A percentile compares a stretch with the other conserved stretches of the same genome.
Conservation (phyloP, 2,888 invertebrate species). For the Carcina quercana region DNA sequence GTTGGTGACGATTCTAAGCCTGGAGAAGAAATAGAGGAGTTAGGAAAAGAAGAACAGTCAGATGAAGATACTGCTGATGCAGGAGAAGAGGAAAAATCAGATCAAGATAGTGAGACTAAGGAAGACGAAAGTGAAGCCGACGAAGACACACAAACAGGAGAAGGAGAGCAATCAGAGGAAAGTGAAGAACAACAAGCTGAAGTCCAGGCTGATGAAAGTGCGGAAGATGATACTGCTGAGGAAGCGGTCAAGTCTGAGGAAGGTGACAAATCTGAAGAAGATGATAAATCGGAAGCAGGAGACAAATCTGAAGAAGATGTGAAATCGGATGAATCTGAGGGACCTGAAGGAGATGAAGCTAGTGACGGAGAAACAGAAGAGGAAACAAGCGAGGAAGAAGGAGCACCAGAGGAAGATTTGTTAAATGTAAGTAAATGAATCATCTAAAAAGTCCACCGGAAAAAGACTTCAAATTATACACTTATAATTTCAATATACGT, state of each 20-base stretch:
- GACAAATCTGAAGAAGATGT: conserved; percentile 79
- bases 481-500: no score
- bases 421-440: not conserved
- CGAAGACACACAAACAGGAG: conserved; percentile 22
- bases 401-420: conserved; percentile 78
- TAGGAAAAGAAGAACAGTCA: conserved; percentile 28
- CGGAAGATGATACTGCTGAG: conserved; percentile 16
- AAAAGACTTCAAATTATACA: no score
- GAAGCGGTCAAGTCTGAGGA: conserved; percentile 32
- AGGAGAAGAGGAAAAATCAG: conserved; percentile 35
- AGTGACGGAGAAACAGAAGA: conserved; percentile 27
- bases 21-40: conserved; percentile 35
- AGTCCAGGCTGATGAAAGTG: conserved; percentile 19
- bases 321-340: conserved; percentile 17
- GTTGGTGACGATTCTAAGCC: conserved; percentile 27
- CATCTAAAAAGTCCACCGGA: no score
- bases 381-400: conserved; percentile 46
- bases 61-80: conserved; percentile 29
- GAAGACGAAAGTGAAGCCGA: conserved; percentile 19
- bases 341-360: conserved; percentile 31
- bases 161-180: conserved; percentile 20
- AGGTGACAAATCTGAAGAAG: conserved; percentile 26
- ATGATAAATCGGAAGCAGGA: conserved; percentile 41
- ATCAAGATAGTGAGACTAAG: conserved; percentile 19
- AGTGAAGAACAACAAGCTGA: conserved; percentile 27